Percentiles rank a stretch among this genome's conserved stretches.
Conservation (phyloP, 2,888 invertebrate genomes). For the Hyposoter didymator region DNA sequence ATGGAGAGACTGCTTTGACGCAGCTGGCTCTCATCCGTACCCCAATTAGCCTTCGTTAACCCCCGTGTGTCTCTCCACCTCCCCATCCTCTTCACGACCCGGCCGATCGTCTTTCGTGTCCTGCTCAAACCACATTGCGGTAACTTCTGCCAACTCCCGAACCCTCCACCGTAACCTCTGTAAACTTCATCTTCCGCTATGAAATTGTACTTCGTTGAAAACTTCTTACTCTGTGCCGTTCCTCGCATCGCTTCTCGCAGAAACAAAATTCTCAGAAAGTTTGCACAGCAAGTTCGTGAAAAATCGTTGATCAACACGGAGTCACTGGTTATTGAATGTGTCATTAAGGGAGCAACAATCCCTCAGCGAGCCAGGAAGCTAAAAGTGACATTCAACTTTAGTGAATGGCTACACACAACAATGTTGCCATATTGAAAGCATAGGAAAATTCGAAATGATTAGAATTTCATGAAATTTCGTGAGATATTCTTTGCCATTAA, state of each 20-base stretch:
- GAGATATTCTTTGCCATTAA: no score
- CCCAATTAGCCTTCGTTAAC: constrained; percentile 65
- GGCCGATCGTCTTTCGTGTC: constrained; percentile 24
- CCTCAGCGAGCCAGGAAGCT: not conserved
- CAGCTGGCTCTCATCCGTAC: constrained; percentile 49
- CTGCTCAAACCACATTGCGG: constrained; percentile 30
- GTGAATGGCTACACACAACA: no score
- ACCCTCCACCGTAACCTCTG: constrained; percentile 22
- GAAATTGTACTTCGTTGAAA: constrained; percentile 38
- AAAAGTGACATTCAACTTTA: not conserved
- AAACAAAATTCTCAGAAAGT: constrained; percentile 12
- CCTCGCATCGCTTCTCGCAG: not conserved
- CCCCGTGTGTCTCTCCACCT: constrained; percentile 31
- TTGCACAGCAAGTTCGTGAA: not conserved
- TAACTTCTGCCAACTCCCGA: constrained; percentile 42
- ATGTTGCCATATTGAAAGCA: no score
- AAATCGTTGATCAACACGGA: not conserved
- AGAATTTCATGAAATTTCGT: no score
- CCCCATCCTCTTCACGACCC: not conserved
- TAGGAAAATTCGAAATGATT: no score
- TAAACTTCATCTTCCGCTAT: constrained; percentile 23
- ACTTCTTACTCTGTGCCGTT: not conserved
- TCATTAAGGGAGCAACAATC: not conserved
- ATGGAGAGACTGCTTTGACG: constrained; percentile 31
- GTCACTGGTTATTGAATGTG: not conserved